Evolutionary conservation across 2,797 vertebrate genomes (phyloP), one percentile per base, ranked within the genome.

Genomic region (Odontamblyopus lacepedii): DNA sequence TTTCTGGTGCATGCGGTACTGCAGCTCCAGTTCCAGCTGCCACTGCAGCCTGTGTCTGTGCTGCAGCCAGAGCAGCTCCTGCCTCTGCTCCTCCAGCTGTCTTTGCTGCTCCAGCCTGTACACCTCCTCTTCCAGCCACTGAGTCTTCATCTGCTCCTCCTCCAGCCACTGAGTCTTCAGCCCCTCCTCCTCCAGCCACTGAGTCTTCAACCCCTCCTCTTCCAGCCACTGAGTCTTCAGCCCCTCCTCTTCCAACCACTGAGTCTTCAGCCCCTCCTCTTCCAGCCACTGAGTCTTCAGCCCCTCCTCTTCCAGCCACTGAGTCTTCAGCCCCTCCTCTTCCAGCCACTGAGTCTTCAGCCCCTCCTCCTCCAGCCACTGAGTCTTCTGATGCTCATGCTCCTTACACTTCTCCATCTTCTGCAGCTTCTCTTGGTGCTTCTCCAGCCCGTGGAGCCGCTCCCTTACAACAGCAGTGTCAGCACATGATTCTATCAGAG

Each of bases 61-160:
- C 82, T 92, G 93, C 55, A 92, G 87, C 71, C 92, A 91, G 3
- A 93, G 92, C 63, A 93, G 93, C 76, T 94, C 91, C 81, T 89
- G 76, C 13, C 91, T 88, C 83, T 94, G 92, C 82, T 86, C 83
- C 84, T 92, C 88, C 75, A 91, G 83, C 81, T 92, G 89, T 82
- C 81, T 88, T 85, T 93, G 92, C 81, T 91, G 88, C 70, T 91
- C 87, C 80, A 82, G 67, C 75, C 91, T 73, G 41, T 87, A 79
- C 44, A 44, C 3, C 3, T 48, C 12, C 44, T 48, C 12, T 13
- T 48, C 44, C 13, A 15, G 12, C 44, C 44, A 48, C 13, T 23
- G 23, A 23, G 23, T 23, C 23, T 23, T 23, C 23, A 23, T 23
- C 23, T 23, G 23, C 0, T 23, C 23, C 23, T 23, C 23, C 23